These are phyloP conservation scores for Halocaridina rubra DNA, from an alignment of 2,888 invertebrate species.

Conservation along the genomic window DNA sequence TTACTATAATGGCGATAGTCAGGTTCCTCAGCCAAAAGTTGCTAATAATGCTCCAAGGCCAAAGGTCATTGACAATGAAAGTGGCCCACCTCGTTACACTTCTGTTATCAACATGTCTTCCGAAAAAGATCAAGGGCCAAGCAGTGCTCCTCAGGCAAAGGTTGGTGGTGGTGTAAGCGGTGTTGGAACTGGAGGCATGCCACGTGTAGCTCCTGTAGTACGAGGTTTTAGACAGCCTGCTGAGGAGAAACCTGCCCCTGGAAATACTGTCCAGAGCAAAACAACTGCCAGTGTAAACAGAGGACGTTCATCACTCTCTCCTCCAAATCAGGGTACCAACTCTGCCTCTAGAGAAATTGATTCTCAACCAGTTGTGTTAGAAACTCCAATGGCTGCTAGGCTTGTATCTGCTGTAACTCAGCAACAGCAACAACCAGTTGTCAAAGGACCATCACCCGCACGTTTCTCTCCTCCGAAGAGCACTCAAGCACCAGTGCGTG, in stretches of 20 bases:
- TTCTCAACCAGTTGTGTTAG: too few species aligned
- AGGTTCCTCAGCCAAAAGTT: not conserved
- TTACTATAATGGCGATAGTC: slow-evolving; percentile 21
- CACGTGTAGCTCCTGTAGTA: slow-evolving; percentile 28
- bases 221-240: slow-evolving; percentile 27
- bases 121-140: slow-evolving; percentile 13
- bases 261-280: not conserved
- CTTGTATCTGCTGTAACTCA: slow-evolving; percentile 19
- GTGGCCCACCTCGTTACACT: slow-evolving; percentile 52
- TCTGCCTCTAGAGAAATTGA: not conserved
- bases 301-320: slow-evolving; percentile 10
- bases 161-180: too few species aligned
- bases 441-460: not conserved
- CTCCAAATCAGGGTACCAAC: not conserved
- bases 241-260: not conserved
- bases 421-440: not conserved
- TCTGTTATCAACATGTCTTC: slow-evolving; percentile 57
- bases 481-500: not conserved
- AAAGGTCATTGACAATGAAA: not conserved
- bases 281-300: not conserved
- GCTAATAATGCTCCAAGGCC: not conserved
- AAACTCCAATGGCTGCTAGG: slow-evolving; percentile 19
- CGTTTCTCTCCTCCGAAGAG: not conserved
- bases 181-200: too few species aligned
- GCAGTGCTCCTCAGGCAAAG: not conserved